Evolutionary conservation across 2,888 invertebrate genomes (phyloP), one percentile per base, ranked within the genome.

Genomic region (Cephus runcator): DNA sequence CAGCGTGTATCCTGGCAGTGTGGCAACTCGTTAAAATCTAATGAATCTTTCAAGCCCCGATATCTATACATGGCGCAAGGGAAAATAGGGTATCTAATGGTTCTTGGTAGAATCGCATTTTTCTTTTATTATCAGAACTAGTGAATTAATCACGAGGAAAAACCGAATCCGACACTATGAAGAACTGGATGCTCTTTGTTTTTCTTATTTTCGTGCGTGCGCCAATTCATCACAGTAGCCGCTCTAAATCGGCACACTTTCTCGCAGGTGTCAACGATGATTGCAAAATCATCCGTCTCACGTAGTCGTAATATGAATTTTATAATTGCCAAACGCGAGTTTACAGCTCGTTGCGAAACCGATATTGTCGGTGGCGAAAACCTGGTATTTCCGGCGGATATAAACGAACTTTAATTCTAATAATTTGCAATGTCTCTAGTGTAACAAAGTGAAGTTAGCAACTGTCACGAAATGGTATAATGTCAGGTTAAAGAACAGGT

Each of bases 241-340:
- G 71, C 34, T 71, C 71, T 71, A 71, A 71, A 71, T 71, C 15
- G 71, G 71, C 71, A 71, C 71, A 71, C 71, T 71, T 71, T 71
- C 34, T 71, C 34, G 71, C 71, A 71, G 71, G 71, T 71, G 71
- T 71, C 71, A 71, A 71, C 71, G 30, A 33, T 9, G 12, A 71
- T 71, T 71, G 71, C 71, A 71, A 30, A 71, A 71, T 56, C 23
- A 23, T 56, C 40, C 2, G 40, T 56, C 23, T 56, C 23, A 56
- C 6, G 40, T 9, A 56, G 40, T 1, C 23, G 23, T 56, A 15
- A 40, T 15, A 4, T 40, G 15, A 40, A 40, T 40, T 40, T 4
- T 40, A 40, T 12, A 40, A 56, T 56, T 56, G 40, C 40, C 40
- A 56, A 56, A 56, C 6, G 40, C 15, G 15, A 56, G 23, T 23